These are phyloP conservation scores for Amphiprion clarkii DNA, from an alignment of 2,797 vertebrate species.

Conservation along the genomic window DNA sequence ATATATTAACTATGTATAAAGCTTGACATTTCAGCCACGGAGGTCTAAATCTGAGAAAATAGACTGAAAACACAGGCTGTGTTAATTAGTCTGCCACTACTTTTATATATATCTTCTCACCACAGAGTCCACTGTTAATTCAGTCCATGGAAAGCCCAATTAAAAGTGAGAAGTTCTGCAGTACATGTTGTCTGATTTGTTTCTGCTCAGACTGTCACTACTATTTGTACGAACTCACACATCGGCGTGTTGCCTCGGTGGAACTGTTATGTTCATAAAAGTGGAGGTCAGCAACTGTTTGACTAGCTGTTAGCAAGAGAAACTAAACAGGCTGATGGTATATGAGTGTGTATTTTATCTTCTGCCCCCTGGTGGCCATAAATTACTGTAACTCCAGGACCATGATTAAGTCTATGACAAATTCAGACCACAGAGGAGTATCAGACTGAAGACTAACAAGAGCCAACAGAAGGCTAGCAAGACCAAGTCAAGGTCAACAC, in stretches of 20 bases:
- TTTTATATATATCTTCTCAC: constrained; percentile 37
- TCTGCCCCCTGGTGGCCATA: too few relatives aligned
- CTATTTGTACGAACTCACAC: constrained; percentile 3
- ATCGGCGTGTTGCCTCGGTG: background rate
- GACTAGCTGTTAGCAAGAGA: too few relatives aligned
- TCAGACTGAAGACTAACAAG: too few relatives aligned
- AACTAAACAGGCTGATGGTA: too few relatives aligned
- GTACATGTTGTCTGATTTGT: constrained; percentile 23
- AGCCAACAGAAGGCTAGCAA: too few relatives aligned
- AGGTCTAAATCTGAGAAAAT: constrained; percentile 34
- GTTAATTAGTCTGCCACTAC: constrained; percentile 33
- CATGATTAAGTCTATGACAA: too few relatives aligned
- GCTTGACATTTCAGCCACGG: constrained; percentile 28
- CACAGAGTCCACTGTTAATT: constrained; percentile 16
- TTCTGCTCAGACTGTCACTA: constrained; percentile 7
- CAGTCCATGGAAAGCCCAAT: constrained; percentile 31
- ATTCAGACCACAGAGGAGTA: too few relatives aligned
- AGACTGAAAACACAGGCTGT: constrained; percentile 16
- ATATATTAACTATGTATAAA: constrained; percentile 42
- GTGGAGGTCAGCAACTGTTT: too few relatives aligned
- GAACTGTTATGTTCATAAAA: background rate
- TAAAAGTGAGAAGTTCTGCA: constrained; percentile 29
- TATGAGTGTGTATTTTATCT: too few relatives aligned
- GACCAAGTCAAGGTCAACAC: too few relatives aligned
- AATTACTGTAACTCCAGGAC: too few relatives aligned